Evolutionary conservation across 2,888 invertebrate species (phyloP).

Genomic region (Luperina testacea): DNA sequence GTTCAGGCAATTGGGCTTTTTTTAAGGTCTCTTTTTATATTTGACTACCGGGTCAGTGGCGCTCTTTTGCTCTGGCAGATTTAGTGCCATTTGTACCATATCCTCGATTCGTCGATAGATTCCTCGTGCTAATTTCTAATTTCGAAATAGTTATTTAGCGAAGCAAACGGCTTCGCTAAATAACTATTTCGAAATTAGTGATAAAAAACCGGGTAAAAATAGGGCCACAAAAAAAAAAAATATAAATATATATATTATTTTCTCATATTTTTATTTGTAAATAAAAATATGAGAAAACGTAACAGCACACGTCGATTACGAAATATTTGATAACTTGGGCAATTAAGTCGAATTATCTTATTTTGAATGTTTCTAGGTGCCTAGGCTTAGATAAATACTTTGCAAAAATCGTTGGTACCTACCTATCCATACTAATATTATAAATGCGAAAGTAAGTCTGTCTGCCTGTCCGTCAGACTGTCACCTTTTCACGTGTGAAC

Average conservation of each 20-base stretch:
- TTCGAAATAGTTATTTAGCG: too few species aligned
- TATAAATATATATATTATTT: too few species aligned
- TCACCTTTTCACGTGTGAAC: not conserved
- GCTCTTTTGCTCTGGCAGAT: too few species aligned
- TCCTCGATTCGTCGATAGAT: not conserved
- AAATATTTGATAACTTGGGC: conserved; percentile 16
- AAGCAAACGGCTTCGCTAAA: too few species aligned
- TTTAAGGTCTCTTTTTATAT: too few species aligned
- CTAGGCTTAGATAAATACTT: not conserved
- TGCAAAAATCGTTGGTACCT: not conserved
- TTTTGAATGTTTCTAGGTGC: conserved; percentile 1
- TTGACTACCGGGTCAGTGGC: too few species aligned
- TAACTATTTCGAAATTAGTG: not conserved
- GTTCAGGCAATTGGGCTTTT: too few species aligned
- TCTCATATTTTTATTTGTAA: too few species aligned
- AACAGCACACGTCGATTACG: not conserved
- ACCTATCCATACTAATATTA: not conserved
- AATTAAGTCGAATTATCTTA: conserved; percentile 15
- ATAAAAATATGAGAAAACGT: not conserved
- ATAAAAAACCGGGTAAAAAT: not conserved
- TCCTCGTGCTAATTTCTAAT: not conserved
- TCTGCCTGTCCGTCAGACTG: too few species aligned
- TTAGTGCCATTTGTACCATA: too few species aligned
- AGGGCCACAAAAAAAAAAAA: not conserved
- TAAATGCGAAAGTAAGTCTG: not conserved